These are phyloP conservation scores for Incurvaria masculella DNA, from an alignment of 2,888 invertebrate species.

Conservation along the genomic window DNA sequence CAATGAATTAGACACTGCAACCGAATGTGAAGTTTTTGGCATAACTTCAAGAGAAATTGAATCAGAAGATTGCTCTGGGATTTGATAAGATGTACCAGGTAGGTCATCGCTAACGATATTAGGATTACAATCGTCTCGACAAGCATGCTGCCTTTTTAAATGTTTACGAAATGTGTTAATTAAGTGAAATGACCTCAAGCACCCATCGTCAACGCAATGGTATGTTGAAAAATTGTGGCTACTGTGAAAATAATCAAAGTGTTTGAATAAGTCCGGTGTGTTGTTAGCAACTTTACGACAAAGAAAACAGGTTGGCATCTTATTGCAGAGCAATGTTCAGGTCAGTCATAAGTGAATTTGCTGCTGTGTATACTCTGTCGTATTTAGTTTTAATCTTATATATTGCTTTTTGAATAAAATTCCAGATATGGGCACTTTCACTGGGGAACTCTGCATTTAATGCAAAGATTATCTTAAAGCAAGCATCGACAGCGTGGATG, in stretches of 20 bases:
- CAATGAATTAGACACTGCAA: no score
- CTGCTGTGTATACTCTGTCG: background rate
- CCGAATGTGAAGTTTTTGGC: no score
- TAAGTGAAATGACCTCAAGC: slow-evolving; percentile 7
- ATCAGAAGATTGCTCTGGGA: no score
- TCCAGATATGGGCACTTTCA: background rate
- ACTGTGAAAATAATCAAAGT: background rate
- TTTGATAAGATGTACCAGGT: no score
- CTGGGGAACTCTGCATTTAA: background rate
- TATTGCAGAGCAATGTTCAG: background rate
- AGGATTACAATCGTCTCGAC: background rate
- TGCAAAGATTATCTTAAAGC: background rate
- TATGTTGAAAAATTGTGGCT: background rate
- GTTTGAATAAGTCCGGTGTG: background rate
- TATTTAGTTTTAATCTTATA: background rate
- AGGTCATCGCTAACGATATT: background rate
- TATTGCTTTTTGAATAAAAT: background rate
- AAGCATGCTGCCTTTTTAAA: background rate
- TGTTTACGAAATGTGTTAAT: slow-evolving; percentile 10
- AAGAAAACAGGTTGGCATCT: background rate
- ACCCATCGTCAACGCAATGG: background rate
- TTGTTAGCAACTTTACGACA: background rate
- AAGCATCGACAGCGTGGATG: background rate
- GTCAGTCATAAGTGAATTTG: background rate
- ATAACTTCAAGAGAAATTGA: background rate